Evolutionary conservation across 2,797 vertebrate genomes (phyloP).

Genomic region (Brotogeris chrysoptera): DNA sequence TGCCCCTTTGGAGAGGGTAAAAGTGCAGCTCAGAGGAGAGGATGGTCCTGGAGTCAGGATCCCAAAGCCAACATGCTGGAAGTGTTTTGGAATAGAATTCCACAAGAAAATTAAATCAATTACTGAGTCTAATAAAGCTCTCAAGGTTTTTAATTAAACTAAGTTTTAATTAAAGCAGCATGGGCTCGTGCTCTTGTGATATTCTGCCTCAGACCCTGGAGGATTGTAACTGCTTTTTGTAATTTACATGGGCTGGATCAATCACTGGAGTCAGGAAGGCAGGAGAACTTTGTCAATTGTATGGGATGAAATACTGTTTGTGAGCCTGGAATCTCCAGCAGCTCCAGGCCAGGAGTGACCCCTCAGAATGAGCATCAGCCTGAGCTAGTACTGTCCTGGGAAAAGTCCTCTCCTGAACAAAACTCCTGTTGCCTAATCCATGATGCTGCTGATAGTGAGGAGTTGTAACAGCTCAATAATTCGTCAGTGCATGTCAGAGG

Average conservation of each 20-base stretch:
- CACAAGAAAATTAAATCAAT: conserved; percentile 92
- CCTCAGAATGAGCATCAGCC: not conserved
- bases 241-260: conserved; percentile 44
- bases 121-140: conserved; percentile 90
- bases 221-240: conserved; percentile 50
- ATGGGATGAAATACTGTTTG: not conserved
- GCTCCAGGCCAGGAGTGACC: not conserved
- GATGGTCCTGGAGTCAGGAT: not conserved
- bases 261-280: conserved; percentile 23
- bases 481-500: not conserved
- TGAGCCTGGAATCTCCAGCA: not conserved
- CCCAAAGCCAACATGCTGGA: not conserved
- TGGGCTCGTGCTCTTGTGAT: conserved; percentile 71
- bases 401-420: not conserved
- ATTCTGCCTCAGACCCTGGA: conserved; percentile 72
- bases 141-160: conserved; percentile 93
- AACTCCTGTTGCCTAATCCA: not conserved
- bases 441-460: not conserved
- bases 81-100: conserved; percentile 61
- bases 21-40: not conserved
- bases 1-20: not conserved
- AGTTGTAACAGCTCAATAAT: not conserved
- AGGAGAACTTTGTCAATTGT: conserved; percentile 29
- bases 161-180: conserved; percentile 90
- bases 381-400: not conserved